These are phyloP conservation scores for Sebastes minor DNA, from an alignment of 2,797 vertebrate species.

Conservation along the genomic window DNA sequence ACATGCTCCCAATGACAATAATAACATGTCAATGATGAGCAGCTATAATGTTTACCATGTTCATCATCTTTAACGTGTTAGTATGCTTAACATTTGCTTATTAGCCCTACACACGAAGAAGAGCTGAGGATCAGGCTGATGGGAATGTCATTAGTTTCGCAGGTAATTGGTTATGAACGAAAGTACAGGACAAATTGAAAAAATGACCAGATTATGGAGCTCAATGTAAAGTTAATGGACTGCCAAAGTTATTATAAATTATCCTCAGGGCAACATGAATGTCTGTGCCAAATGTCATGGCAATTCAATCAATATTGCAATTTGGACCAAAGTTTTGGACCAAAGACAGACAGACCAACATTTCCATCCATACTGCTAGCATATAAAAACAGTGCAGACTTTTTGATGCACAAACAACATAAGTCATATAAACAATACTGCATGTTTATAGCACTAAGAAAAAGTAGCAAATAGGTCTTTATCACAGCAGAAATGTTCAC, in stretches of 20 bases:
- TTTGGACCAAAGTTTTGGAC: neutral
- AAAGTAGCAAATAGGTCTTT: neutral
- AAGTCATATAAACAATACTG: neutral
- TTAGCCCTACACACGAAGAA: neutral
- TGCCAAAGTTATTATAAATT: too few species aligned
- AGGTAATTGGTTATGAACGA: neutral
- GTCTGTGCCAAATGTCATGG: too few species aligned
- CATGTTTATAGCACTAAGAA: neutral
- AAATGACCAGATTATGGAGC: neutral
- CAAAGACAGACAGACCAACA: too few species aligned
- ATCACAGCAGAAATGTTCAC: neutral
- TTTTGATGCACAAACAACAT: neutral
- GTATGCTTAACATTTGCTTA: neutral
- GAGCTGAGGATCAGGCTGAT: neutral
- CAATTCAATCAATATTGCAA: too few species aligned
- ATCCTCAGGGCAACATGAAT: too few species aligned
- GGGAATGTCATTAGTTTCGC: neutral
- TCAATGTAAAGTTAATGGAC: neutral
- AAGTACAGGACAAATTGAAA: neutral
- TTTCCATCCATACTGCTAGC: neutral
- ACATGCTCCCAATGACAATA: neutral
- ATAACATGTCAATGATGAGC: neutral
- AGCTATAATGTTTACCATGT: neutral
- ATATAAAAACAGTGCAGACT: neutral
- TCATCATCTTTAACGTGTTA: neutral